Evolutionary conservation across 1,140 invertebrate species (phyloP), one percentile per base, ranked within the genome.

Genomic region (Drosophila burlai): DNA sequence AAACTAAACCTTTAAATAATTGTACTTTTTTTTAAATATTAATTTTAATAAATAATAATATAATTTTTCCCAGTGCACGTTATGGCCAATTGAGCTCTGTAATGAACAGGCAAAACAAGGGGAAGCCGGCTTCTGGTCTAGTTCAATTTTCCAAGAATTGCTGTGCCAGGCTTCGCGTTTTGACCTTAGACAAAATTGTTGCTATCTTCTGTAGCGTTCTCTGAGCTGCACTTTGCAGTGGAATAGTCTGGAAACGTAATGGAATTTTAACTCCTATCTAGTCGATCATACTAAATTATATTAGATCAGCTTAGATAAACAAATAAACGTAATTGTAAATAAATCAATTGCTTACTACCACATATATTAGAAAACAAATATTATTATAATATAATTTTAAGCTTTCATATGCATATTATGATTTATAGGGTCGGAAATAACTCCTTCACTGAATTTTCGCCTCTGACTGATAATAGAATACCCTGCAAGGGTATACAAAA

Each of bases 131-230:
- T 47, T 66, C 57, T 77, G 74, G 38, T 62, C 75, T 50, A 68
- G 57, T 69, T 62, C 57, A 69, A 69, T 77, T 77, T 69, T 77
- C 75, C 34, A 68, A 62, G 75, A 77, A 77, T 62, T 62, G 43
- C 45, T 61, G 21, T 50, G 40, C 13, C 16, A 38, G 34, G 47
- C 29, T 7, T 71, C 24, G 54, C 47, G 62, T 77, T 67, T 77
- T 49, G 74, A 77, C 75, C 75, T 77, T 77, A 62, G 63, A 61
- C 55, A 77, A 77, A 77, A 77, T 61, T 77, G 63, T 58, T 21
- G 36, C 34, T 61, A 55, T 55, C 21, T 29, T 18, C 24, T 15
- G 31, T 24, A 15, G 38, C 47, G 18, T 34, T 67, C 36, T 47
- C 26, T 15, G 36, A n/a, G 52, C 26, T 55, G 38, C 9, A 15